Percentiles rank a stretch among this genome's conserved stretches.
Evolutionary conservation across 2,888 invertebrate species (phyloP).

Genomic region (Drosophila neonasuta): DNA sequence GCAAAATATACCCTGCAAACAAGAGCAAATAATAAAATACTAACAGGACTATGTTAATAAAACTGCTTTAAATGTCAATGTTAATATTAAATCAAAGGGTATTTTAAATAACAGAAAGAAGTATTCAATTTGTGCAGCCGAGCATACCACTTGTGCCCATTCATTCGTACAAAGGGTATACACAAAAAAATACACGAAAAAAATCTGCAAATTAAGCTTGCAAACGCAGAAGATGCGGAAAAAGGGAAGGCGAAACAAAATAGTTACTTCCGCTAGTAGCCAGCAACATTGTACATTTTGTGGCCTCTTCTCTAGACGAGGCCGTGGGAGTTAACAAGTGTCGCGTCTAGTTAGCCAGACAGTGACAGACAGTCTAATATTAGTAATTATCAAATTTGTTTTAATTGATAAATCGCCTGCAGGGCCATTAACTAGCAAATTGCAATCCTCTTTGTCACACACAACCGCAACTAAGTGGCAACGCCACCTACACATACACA

Average conservation of each 20-base stretch:
- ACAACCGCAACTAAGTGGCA: slow-evolving; percentile 42
- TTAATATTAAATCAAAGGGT: not conserved
- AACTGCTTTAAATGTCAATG: not conserved
- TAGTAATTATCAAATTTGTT: slow-evolving; percentile 73
- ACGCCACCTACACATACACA: slow-evolving; percentile 19
- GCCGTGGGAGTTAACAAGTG: slow-evolving; percentile 54
- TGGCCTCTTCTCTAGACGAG: slow-evolving; percentile 11
- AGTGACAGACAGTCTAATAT: slow-evolving; percentile 41
- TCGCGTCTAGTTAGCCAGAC: slow-evolving; percentile 40
- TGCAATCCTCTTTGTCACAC: slow-evolving; percentile 4
- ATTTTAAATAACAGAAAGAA: too few species aligned
- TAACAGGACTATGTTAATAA: not conserved
- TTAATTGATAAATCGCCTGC: slow-evolving; percentile 62
- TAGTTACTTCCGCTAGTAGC: slow-evolving; percentile 73
- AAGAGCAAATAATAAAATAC: not conserved
- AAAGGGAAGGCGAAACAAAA: slow-evolving; percentile 67
- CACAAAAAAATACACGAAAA: slow-evolving; percentile 29
- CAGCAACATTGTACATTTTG: slow-evolving; percentile 26
- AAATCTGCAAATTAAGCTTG: slow-evolving; percentile 63
- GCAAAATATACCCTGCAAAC: slow-evolving; percentile 10
- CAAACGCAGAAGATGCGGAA: slow-evolving; percentile 31
- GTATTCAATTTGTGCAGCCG: not conserved
- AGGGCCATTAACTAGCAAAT: slow-evolving; percentile 34
- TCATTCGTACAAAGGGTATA: slow-evolving; percentile 29
- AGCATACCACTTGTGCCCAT: not conserved